Conservation (phyloP, 2,888 invertebrate species). For the Metellina segmentata region DNA sequence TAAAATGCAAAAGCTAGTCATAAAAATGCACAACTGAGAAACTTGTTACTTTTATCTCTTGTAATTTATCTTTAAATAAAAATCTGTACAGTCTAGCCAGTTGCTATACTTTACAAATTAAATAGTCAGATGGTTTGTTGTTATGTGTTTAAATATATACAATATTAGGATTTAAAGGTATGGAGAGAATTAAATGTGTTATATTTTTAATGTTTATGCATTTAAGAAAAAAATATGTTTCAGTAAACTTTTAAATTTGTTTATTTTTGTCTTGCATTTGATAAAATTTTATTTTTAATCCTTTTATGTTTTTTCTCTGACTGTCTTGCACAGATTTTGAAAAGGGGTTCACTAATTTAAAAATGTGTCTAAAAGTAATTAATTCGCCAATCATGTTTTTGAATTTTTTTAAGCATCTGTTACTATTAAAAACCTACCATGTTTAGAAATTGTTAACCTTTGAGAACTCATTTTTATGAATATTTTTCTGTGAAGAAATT, state of each 20-base stretch:
- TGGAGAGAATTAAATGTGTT: constrained; percentile 44
- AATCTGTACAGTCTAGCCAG: constrained; percentile 47
- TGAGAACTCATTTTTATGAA: not conserved
- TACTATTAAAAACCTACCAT: not conserved
- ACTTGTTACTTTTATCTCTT: constrained; percentile 44
- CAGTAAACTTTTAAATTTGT: not conserved
- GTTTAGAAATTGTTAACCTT: not conserved
- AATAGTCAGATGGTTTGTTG: constrained; percentile 39
- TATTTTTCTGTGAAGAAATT: not conserved
- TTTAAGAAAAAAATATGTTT: constrained; percentile 22
- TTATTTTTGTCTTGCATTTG: not conserved
- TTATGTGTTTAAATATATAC: constrained; percentile 36
- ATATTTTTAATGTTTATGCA: constrained; percentile 41
- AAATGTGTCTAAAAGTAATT: not conserved
- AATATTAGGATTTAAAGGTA: constrained; percentile 15
- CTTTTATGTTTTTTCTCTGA: too few species aligned
- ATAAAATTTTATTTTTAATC: not conserved
- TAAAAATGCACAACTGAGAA: constrained; percentile 40
- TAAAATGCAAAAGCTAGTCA: constrained; percentile 29
- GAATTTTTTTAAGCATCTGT: not conserved
- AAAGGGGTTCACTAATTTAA: too few species aligned
- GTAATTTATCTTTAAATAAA: constrained; percentile 21
- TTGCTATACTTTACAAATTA: constrained; percentile 28
- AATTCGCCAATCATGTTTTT: not conserved
- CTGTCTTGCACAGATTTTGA: too few species aligned